Evolutionary conservation across 2,113 vertebrate genomes (phyloP).

Genomic region (Hippocampus zosterae): DNA sequence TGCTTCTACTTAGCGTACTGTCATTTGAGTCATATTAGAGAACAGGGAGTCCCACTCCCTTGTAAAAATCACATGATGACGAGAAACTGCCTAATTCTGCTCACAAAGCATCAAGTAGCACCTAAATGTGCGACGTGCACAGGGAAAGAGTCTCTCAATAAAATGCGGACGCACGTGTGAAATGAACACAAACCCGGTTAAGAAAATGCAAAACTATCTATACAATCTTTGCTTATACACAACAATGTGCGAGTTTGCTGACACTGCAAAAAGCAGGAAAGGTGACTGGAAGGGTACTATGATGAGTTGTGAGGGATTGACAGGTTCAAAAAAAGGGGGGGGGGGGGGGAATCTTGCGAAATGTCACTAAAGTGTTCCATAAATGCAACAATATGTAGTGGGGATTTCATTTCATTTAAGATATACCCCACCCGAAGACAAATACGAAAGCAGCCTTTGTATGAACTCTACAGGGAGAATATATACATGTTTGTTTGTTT

Average conservation of each 20-base stretch:
- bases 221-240: slow-evolving; percentile 13
- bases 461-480: too few relatives aligned
- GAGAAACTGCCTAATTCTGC: background rate
- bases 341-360: too few relatives aligned
- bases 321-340: too few relatives aligned
- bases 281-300: slow-evolving; percentile 11
- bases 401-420: too few relatives aligned
- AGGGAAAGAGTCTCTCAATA: slow-evolving; percentile 9
- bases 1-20: background rate
- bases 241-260: slow-evolving; percentile 19
- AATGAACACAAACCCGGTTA: background rate
- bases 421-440: too few relatives aligned
- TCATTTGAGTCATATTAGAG: slow-evolving; percentile 4
- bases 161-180: slow-evolving; percentile 25
- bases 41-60: background rate
- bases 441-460: too few relatives aligned
- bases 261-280: slow-evolving; percentile 8
- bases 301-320: background rate
- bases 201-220: slow-evolving; percentile 18
- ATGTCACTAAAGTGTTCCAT: too few relatives aligned
- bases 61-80: background rate
- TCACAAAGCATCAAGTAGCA: background rate
- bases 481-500: too few relatives aligned
- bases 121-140: background rate
- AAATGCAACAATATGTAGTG: too few relatives aligned